These are phyloP conservation scores for Sciurus vulgaris DNA, from an alignment of 2,797 vertebrate genomes.

Conservation along the genomic window DNA sequence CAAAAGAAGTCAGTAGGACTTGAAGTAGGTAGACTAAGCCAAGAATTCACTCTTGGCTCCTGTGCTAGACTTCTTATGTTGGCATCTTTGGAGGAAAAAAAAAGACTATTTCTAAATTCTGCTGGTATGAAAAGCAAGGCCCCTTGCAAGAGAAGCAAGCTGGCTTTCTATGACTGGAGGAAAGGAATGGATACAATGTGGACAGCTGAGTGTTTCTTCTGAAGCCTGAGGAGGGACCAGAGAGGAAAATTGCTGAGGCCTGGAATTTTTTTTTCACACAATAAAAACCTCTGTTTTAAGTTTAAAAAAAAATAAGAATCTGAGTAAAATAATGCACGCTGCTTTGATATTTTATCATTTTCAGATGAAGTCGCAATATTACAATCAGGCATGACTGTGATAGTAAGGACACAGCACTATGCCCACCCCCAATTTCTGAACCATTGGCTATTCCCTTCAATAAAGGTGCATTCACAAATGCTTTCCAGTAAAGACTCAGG, in stretches of 20 bases:
- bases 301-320: background rate
- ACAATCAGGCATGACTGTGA: background rate
- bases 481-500: background rate
- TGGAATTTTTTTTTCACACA: slow-evolving; percentile 42
- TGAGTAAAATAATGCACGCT: background rate
- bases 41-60: background rate
- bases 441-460: background rate
- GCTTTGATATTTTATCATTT: background rate
- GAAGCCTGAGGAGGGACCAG: background rate
- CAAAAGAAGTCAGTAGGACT: background rate
- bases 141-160: background rate
- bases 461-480: background rate
- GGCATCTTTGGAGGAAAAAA: background rate
- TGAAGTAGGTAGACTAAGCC: background rate
- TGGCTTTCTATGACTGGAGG: background rate
- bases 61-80: background rate
- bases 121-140: background rate
- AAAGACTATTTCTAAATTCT: background rate
- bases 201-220: background rate
- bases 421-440: background rate
- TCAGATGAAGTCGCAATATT: background rate
- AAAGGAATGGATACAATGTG: background rate
- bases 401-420: background rate
- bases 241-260: background rate
- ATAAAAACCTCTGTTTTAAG: background rate